Conservation (phyloP, 2,113 vertebrate species). For the Argyrosomus japonicus region DNA sequence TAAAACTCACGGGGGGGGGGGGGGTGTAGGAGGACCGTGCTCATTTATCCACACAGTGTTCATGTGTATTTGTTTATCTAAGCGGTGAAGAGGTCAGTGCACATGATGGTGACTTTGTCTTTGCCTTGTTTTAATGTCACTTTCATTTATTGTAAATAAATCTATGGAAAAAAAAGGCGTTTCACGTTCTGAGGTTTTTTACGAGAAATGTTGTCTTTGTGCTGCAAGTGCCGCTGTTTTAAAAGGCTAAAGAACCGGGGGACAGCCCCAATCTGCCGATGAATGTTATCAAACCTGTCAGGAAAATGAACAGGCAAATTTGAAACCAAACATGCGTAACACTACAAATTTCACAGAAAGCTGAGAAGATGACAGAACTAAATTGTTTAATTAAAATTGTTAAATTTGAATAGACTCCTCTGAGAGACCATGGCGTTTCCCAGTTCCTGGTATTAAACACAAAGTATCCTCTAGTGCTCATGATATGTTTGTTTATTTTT, state of each 20-base stretch:
- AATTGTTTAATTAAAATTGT: slow-evolving; percentile 12
- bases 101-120: neutral
- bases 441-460: neutral
- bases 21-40: neutral
- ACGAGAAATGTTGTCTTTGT: neutral
- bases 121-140: neutral
- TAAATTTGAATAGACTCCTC: slow-evolving; percentile 11
- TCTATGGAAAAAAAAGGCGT: neutral
- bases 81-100: neutral
- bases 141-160: neutral
- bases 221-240: too few species aligned
- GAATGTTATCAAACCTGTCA: neutral
- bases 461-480: neutral
- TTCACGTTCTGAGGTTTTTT: neutral
- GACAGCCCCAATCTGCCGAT: neutral
- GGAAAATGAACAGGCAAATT: neutral
- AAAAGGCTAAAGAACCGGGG: neutral
- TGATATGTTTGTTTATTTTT: slow-evolving; percentile 38
- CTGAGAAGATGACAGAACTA: neutral
- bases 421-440: neutral
- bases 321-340: neutral
- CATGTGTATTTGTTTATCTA: neutral
- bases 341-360: neutral
- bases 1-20: neutral
- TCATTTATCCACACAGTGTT: neutral